Evolutionary conservation across 2,797 vertebrate species (phyloP).

Genomic region (Spatula clypeata): DNA sequence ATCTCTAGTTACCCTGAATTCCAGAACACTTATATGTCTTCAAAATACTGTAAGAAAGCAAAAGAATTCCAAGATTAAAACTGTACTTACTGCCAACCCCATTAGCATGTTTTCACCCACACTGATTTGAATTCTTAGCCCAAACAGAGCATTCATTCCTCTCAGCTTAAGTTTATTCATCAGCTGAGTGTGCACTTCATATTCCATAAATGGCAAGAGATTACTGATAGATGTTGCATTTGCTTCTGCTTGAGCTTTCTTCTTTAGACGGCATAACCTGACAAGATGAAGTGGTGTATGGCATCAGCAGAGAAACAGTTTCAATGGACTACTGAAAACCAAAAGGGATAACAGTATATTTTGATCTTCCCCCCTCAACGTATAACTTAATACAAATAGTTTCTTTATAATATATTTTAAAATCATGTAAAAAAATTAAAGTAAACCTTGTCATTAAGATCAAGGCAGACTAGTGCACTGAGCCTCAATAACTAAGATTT

Average conservation of each 20-base stretch:
- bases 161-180: constrained; percentile 98
- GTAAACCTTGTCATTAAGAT: neutral
- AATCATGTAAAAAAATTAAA: neutral
- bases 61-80: neutral
- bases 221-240: constrained; percentile 97
- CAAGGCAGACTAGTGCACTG: neutral
- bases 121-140: constrained; percentile 95
- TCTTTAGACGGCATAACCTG: constrained; percentile 96
- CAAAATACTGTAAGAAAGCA: neutral
- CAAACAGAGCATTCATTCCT: constrained; percentile 97
- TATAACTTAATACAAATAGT: neutral
- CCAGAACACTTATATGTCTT: neutral
- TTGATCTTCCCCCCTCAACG: accelerated
- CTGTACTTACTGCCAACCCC: constrained; percentile 93
- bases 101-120: constrained; percentile 98
- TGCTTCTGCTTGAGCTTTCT: constrained; percentile 97
- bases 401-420: neutral
- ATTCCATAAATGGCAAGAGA: constrained; percentile 98
- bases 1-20: neutral
- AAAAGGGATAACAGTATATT: neutral
- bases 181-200: constrained; percentile 97
- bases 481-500: neutral
- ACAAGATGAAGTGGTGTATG: neutral
- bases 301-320: neutral
- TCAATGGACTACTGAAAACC: accelerated